Evolutionary conservation across 2,797 vertebrate genomes (phyloP), one percentile per base, ranked within the genome.

Genomic region (Pseudochromis fuscus): DNA sequence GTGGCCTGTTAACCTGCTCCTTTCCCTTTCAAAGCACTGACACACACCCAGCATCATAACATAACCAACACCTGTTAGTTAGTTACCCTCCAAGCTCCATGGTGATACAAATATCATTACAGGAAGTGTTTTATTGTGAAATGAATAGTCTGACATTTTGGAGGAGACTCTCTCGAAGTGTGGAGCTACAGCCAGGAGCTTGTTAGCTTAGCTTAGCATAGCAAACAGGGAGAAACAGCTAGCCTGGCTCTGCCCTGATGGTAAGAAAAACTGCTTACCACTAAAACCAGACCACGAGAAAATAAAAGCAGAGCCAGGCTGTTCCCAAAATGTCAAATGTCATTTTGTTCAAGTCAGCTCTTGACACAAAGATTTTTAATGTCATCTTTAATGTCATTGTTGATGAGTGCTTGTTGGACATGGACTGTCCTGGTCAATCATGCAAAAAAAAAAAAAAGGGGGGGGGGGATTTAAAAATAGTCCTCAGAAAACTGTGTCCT

Each of bases 401-500:
- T 38, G 40, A 15, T 2, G 27, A 24, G 21, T 13, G 45, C 19
- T 46, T 23, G 24, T 46, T 21, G 45, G 45, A 24, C 21, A 52
- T 11, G 6, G 8, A 13, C 16, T 35, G 19, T 24, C 12, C 1
- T 21, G 27, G 35, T 67, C 23, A 13, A 37, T 15, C 12, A 28
- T 28, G 24, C 10, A 38, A 45, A 64, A 25, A 67, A 30, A 8
- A 48, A 13, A 46, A 38, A 30, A n/a, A n/a, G n/a, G n/a, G n/a
- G n/a, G n/a, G n/a, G n/a, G n/a, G n/a, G n/a, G n/a, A n/a, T n/a
- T 18, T 44, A 18, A 8, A 48, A 16, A 12, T 10, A n/a, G 3
- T 12, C 18, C 24, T 93, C 78, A 95, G 77, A 95, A 94, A 25
- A 73, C 25, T 7, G 90, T 94, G 79, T 95, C 93, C 24, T 92